Conservation (phyloP, 2,888 invertebrate genomes). For the Nasonia oneida region DNA sequence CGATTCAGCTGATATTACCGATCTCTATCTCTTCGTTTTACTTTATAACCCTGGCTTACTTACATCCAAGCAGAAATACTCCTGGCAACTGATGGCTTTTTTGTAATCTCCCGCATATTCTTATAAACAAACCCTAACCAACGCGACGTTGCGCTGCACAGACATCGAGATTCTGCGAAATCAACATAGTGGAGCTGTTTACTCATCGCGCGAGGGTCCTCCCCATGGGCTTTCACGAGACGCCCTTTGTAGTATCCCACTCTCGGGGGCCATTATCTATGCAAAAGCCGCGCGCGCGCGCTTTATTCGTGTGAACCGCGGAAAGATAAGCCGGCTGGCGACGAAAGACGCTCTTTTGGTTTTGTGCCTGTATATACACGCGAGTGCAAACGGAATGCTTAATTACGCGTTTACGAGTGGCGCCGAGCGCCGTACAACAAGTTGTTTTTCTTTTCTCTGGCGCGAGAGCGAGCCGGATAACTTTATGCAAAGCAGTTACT, state of each 20-base stretch:
- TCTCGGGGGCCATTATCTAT: slow-evolving; percentile 55
- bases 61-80: neutral
- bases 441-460: slow-evolving; percentile 5
- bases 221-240: slow-evolving; percentile 17
- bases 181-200: slow-evolving; percentile 24
- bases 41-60: neutral
- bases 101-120: slow-evolving; percentile 50
- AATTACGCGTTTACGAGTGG: slow-evolving; percentile 56
- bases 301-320: slow-evolving; percentile 45
- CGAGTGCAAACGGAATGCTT: slow-evolving; percentile 55
- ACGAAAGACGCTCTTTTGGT: slow-evolving; percentile 1
- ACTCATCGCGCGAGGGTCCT: slow-evolving; percentile 15
- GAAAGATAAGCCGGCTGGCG: slow-evolving; percentile 55
- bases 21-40: slow-evolving; percentile 42
- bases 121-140: slow-evolving; percentile 3
- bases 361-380: slow-evolving; percentile 31
- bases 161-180: slow-evolving; percentile 44
- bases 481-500: slow-evolving; percentile 39
- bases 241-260: neutral
- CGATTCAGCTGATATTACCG: slow-evolving; percentile 54
- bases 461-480: neutral
- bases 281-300: slow-evolving; percentile 51
- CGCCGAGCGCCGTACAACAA: neutral
- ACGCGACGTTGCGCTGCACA: neutral
- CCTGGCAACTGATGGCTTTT: slow-evolving; percentile 52